Conservation (phyloP, 2,888 invertebrate genomes). For the Didymodactylos carnosus region DNA sequence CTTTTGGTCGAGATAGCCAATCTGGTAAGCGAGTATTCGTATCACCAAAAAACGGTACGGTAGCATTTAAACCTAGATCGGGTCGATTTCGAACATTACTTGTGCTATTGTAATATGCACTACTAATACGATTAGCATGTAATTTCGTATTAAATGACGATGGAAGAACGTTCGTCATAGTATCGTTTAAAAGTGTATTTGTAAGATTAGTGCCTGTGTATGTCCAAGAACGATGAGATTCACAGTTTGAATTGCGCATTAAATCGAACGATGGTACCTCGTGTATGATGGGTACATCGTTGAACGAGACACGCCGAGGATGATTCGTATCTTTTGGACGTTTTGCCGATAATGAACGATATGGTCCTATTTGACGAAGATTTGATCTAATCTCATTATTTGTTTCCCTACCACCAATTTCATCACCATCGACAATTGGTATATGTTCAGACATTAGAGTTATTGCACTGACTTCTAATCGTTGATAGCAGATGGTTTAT, state of each 20-base stretch:
- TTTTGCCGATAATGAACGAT: not conserved
- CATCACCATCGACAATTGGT: too few relatives aligned
- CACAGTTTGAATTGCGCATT: not conserved
- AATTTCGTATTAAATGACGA: not conserved
- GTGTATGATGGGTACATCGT: not conserved
- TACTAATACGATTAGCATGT: not conserved
- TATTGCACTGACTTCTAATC: too few relatives aligned
- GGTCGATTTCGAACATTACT: too few relatives aligned
- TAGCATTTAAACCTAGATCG: too few relatives aligned
- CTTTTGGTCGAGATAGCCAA: not conserved
- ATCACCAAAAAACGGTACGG: too few relatives aligned
- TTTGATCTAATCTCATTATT: too few relatives aligned
- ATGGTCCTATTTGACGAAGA: not conserved
- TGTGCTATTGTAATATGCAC: not conserved
- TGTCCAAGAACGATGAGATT: not conserved
- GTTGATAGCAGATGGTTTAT: too few relatives aligned
- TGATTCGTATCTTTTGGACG: not conserved
- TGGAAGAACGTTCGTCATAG: not conserved
- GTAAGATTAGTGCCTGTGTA: not conserved
- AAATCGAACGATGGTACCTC: not conserved
- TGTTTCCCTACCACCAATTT: too few relatives aligned
- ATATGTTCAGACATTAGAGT: too few relatives aligned
- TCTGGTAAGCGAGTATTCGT: not conserved
- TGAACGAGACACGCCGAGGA: not conserved
- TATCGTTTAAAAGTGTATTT: not conserved